Conservation (phyloP, 2,888 invertebrate species). For the Clepsis dumicolana region DNA sequence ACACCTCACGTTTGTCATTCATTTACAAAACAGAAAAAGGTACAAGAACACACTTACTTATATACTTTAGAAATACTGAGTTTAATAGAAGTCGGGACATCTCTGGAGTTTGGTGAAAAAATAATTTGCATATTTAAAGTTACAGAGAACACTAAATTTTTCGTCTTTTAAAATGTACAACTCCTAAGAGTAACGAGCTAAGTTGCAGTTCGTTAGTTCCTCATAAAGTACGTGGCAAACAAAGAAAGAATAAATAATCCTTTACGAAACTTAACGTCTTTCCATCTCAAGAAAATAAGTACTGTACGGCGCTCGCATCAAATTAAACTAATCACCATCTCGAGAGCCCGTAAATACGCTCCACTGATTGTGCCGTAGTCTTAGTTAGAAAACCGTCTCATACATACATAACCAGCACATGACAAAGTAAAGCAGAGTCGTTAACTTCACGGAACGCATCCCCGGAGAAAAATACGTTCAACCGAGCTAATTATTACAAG, state of each 20-base stretch:
- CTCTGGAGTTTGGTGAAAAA: too few relatives aligned
- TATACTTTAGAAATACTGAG: too few relatives aligned
- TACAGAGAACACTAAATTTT: too few relatives aligned
- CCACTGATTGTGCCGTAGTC: slow-evolving; percentile 39
- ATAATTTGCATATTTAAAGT: too few relatives aligned
- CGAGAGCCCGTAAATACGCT: slow-evolving; percentile 48
- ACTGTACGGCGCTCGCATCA: slow-evolving; percentile 26
- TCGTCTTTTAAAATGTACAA: too few relatives aligned
- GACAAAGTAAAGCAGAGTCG: slow-evolving; percentile 16
- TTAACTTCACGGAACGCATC: slow-evolving; percentile 36
- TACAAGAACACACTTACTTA: too few relatives aligned
- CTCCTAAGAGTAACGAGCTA: too few relatives aligned
- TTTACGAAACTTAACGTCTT: background rate
- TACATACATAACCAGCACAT: background rate
- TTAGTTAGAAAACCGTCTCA: slow-evolving; percentile 9
- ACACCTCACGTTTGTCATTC: too few relatives aligned
- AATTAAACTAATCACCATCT: slow-evolving; percentile 36
- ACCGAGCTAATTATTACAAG: slow-evolving; percentile 39
- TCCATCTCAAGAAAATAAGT: background rate
- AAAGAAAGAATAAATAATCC: background rate
- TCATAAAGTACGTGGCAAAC: background rate
- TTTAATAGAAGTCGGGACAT: too few relatives aligned
- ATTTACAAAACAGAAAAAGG: too few relatives aligned
- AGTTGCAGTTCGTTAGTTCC: too few relatives aligned
- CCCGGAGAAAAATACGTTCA: slow-evolving; percentile 43